Evolutionary conservation across 1,140 invertebrate genomes (phyloP), one percentile per base, ranked within the genome.

Genomic region (Lasioglossum baleicum): DNA sequence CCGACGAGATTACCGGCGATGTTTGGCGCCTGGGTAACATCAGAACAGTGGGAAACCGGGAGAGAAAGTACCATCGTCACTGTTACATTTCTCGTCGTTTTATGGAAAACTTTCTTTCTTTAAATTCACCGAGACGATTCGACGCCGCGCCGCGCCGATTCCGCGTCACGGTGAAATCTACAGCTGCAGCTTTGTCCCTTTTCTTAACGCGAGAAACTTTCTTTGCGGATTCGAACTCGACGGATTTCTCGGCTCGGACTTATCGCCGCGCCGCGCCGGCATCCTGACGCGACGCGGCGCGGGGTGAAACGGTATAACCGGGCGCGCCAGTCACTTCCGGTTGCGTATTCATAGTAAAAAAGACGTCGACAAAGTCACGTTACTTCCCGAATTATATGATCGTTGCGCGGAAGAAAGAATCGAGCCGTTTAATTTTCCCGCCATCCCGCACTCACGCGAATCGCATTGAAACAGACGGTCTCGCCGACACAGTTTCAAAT

Each of bases 171-270:
- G 65, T 35, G 74, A 64, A 79, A 79, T 58, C 70, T 79, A 73
- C 69, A 79, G 76, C 61, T 79, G 70, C 76, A 73, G 60, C 76
- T 79, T 70, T 71, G 75, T 79, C 61, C n/a, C 76, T 79, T 79
- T 73, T 73, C 76, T 73, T 79, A 79, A 65, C 70, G 40, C 22
- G 69, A n/a, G 63, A 73, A 79, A 79, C 76, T 73, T 79, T 58
- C 69, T 35, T 35, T 26, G 75, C 51, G 76, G 70, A 73, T 79
- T 73, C 70, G 74, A 76, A 40, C 15, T 35, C 51, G 70, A 65
- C 35, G 69, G 75, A 78, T 78, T 73, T 65, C 76, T 11, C 48
- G 11, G 68, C 31, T 56, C 35, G 48, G 65, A 71, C 75, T 77
- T 77, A 71, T 63, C 67, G 56, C 35, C n/a, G n/a, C n/a, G n/a